Base-by-base conservation (phyloP, 23 tunicate species). In the Diplosoma virens region DNA sequence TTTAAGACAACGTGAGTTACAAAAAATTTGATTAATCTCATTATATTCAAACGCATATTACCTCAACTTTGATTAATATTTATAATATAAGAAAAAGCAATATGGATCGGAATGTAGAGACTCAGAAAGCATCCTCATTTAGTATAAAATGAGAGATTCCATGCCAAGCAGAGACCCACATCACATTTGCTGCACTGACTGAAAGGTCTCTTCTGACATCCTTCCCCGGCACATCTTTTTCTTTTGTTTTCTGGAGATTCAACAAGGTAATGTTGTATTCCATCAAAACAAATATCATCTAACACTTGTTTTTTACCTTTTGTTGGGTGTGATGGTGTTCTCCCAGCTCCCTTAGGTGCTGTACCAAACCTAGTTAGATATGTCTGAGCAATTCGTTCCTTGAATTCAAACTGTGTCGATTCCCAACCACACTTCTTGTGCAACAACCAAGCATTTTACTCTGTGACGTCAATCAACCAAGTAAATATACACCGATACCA, bases 401-500 rank as follows among this genome's bases (percentile, higher is more conserved):
- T 55, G 24, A 55, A 55, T 11, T 4, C 20, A 11, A 22, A 14
- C 6, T 55, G 24, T 14, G 20, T 16, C 24, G 20, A 14, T 55
- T 55, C 20, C 6, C 24, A 22, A 14, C 24, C 63, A 55, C 25
- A 11, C 20, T 55, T 55, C 20, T 11, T 55, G 63, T 55, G 63
- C 4, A 55, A 20, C 4, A 55, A 14, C 24, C 63, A 11, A 25
- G 24, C 24, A 11, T 55, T 55, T 55, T 55, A 25, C 24, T 4
- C 63, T 6, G 63, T 20, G 4, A 20, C 63, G 20, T 55, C 63
- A 11, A 55, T 25, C 24, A 55, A 14, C 63, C 24, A 55, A 14
- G 63, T 55, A 55, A 55, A 55, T 14, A 55, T 55, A 55, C 63
- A 11, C 24, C 24, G 24, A 20, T 55, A 55, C 63, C 63, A 55